Evolutionary conservation across 2,797 vertebrate genomes (phyloP).

Genomic region (Erethizon dorsatum): DNA sequence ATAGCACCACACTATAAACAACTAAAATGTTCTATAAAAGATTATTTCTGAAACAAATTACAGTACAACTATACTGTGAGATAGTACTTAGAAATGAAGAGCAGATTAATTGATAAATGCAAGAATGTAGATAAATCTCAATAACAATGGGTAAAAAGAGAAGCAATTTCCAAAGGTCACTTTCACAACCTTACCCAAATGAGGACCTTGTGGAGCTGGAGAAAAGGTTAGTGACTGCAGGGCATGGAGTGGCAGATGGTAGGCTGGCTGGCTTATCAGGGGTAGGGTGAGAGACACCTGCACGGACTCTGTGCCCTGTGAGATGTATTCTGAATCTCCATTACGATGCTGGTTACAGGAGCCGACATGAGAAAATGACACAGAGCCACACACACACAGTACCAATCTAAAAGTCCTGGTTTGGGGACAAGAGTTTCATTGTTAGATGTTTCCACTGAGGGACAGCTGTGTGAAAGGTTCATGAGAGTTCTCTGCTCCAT

Average conservation of each 20-base stretch:
- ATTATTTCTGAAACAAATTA: background rate
- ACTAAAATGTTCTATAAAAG: background rate
- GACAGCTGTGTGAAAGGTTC: background rate
- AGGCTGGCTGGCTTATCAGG: background rate
- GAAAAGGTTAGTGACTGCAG: background rate
- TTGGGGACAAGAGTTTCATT: background rate
- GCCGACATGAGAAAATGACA: background rate
- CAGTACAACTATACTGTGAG: background rate
- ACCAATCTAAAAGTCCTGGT: background rate
- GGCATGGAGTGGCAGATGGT: background rate
- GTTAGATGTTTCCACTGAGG: background rate
- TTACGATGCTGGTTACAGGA: background rate
- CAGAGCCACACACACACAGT: background rate
- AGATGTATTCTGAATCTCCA: background rate
- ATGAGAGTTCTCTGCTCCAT: background rate
- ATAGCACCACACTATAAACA: background rate
- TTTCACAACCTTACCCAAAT: background rate
- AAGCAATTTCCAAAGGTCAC: background rate
- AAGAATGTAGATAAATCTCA: background rate
- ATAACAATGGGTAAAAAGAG: background rate
- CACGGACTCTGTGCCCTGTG: background rate
- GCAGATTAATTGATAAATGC: background rate
- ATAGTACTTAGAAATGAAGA: background rate
- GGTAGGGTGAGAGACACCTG: background rate
- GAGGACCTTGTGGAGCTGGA: background rate